Evolutionary conservation across 1,140 invertebrate genomes (phyloP), one percentile per base, ranked within the genome.

Genomic region (Drosophila takahashii): DNA sequence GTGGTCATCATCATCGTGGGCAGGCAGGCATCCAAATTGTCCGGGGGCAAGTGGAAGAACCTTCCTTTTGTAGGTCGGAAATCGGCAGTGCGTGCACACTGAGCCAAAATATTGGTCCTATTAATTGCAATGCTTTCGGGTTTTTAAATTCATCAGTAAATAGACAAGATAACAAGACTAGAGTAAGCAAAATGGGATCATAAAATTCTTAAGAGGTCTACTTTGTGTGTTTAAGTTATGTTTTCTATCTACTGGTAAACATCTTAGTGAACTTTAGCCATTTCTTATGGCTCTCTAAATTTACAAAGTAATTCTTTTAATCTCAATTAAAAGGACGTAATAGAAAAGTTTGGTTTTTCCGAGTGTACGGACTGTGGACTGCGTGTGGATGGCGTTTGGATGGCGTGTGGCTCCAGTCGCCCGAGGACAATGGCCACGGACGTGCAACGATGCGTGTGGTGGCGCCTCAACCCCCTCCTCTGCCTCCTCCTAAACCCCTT

Each of bases 341-440:
- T 9, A 5, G 16, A 27, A 22, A 26, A 26, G 26, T 27, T 27
- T 7, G 7, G 10, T 26, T 42, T 58, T 29, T 32, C 42, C 3
- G 7, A 59, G 53, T 64, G 39, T 44, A n/a, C 27, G 57, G 26
- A 41, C 16, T 26, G 18, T 36, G 65, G 52, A 58, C 16, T 26
- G 16, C 0, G 13, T 85, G 83, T 56, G 59, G 59, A 58, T 29
- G 27, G 18, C 13, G 29, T 15, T 16, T 60, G 66, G 67, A 72
- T 8, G 52, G 39, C 45, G 27, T 65, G 56, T 48, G 47, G 70
- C 34, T 50, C 34, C 37, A 41, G 58, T 67, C 65, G 64, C 80
- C 60, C 69, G 79, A 86, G 83, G 83, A 87, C 81, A 78, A 86
- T 86, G 81, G 79, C 70, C 74, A 72, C 56, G 70, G 41, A 81